A percentile compares a stretch with the other conserved stretches of the same genome.
Evolutionary conservation across 2,113 vertebrate genomes (phyloP).

Genomic region (Narcine bancroftii): DNA sequence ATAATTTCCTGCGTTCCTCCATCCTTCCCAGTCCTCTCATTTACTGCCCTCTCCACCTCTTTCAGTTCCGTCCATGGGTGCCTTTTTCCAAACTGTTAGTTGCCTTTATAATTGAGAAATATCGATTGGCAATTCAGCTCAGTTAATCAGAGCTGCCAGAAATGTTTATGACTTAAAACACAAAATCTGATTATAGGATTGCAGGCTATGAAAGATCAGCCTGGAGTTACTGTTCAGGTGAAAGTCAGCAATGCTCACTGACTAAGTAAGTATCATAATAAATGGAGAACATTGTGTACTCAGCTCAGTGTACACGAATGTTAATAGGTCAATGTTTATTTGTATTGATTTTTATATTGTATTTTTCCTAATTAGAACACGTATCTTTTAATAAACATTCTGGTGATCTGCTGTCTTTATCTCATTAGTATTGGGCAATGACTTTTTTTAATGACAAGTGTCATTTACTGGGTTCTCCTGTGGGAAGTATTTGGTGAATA

Average conservation of each 20-base stretch:
- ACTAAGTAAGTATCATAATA: background rate
- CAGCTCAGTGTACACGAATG: background rate
- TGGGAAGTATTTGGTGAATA: background rate
- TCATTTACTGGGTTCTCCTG: background rate
- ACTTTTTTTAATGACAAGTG: background rate
- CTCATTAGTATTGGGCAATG: background rate
- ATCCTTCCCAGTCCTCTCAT: background rate
- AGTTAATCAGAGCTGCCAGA: background rate
- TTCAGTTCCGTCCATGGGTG: too few relatives aligned
- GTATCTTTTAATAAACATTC: too few relatives aligned
- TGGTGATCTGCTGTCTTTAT: background rate
- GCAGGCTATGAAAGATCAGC: background rate
- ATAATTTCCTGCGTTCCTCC: background rate
- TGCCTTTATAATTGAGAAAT: background rate
- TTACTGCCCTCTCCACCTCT: too few relatives aligned
- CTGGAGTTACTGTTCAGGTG: slow-evolving; percentile 18
- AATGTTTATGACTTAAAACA: background rate
- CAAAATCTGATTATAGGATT: background rate
- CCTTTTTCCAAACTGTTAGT: background rate
- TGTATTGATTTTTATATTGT: background rate
- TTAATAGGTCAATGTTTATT: background rate
- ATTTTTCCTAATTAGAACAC: background rate
- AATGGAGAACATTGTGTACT: background rate
- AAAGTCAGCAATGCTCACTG: background rate
- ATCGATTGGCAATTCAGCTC: background rate